A percentile compares a stretch with the other conserved stretches of the same genome.
These are phyloP conservation scores for Zeus faber DNA, from an alignment of 2,113 vertebrate species.

Conservation along the genomic window DNA sequence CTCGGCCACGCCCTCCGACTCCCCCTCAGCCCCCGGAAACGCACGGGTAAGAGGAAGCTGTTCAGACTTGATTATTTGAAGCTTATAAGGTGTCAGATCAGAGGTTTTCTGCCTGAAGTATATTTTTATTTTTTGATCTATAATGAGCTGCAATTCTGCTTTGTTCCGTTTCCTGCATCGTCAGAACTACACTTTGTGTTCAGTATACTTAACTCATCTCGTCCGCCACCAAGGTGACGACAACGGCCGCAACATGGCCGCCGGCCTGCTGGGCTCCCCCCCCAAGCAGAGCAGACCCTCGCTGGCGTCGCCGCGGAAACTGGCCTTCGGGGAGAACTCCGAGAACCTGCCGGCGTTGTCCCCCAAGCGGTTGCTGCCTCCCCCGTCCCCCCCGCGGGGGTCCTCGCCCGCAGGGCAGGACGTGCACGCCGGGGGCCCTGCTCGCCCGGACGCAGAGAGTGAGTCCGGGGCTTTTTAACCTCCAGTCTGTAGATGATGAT, in stretches of 20 bases:
- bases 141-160: too few relatives aligned
- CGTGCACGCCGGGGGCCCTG: slow-evolving; percentile 38
- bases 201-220: too few relatives aligned
- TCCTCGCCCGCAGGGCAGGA: slow-evolving; percentile 49
- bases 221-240: slow-evolving; percentile 78
- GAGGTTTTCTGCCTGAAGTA: too few relatives aligned
- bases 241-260: slow-evolving; percentile 83
- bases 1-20: slow-evolving; percentile 37
- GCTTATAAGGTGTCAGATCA: too few relatives aligned
- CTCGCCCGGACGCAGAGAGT: slow-evolving; percentile 67
- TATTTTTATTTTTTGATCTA: too few relatives aligned
- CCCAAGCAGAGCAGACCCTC: slow-evolving; percentile 79
- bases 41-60: slow-evolving; percentile 77
- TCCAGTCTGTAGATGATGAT: too few relatives aligned
- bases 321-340: slow-evolving; percentile 77
- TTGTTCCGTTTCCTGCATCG: too few relatives aligned
- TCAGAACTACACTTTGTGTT: too few relatives aligned
- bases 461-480: too few relatives aligned
- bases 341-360: slow-evolving; percentile 40
- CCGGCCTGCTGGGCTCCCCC: slow-evolving; percentile 75
- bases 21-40: slow-evolving; percentile 90
- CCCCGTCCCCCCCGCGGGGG: slow-evolving; percentile 36
- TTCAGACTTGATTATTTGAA: neutral
- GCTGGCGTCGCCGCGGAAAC: slow-evolving; percentile 61
- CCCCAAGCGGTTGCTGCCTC: neutral